Evolutionary conservation across 2,888 invertebrate genomes (phyloP).

Genomic region (Cyrtodaria siliqua): DNA sequence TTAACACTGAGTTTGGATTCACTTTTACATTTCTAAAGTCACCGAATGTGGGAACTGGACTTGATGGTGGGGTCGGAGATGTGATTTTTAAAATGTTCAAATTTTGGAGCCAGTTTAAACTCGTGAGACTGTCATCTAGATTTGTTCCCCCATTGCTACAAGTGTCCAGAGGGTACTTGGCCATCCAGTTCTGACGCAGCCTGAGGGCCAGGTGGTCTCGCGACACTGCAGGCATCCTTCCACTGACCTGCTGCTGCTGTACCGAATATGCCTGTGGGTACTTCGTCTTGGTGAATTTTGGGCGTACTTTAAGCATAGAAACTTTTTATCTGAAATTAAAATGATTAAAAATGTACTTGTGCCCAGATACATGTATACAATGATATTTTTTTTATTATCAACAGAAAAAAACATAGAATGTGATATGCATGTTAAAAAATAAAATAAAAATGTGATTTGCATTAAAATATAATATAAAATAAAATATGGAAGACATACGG

Average conservation of each 20-base stretch:
- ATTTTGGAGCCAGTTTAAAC: slow-evolving; percentile 94
- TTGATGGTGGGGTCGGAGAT: slow-evolving; percentile 92
- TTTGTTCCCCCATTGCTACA: slow-evolving; percentile 77
- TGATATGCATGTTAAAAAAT: not conserved
- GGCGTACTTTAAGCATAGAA: slow-evolving; percentile 50
- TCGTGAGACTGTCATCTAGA: slow-evolving; percentile 91
- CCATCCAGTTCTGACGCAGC: slow-evolving; percentile 85
- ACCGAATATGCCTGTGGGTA: slow-evolving; percentile 68
- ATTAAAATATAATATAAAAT: not conserved
- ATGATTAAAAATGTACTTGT: no score
- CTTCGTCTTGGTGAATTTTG: slow-evolving; percentile 68
- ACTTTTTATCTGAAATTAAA: no score
- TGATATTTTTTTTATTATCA: no score
- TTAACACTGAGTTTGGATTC: slow-evolving; percentile 79
- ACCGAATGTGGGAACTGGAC: slow-evolving; percentile 85
- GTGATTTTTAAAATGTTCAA: slow-evolving; percentile 93
- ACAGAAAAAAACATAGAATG: not conserved
- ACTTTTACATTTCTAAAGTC: slow-evolving; percentile 83
- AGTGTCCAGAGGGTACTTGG: slow-evolving; percentile 81
- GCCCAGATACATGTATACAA: no score
- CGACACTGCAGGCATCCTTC: slow-evolving; percentile 75
- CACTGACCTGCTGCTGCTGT: slow-evolving; percentile 60
- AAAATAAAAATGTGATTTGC: not conserved
- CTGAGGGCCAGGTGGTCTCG: slow-evolving; percentile 80
- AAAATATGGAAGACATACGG: not conserved